Percentiles rank a stretch among this genome's conserved stretches.
These are phyloP conservation scores for Rotaria sp. DNA, from an alignment of 2,888 invertebrate genomes.

Conservation along the genomic window DNA sequence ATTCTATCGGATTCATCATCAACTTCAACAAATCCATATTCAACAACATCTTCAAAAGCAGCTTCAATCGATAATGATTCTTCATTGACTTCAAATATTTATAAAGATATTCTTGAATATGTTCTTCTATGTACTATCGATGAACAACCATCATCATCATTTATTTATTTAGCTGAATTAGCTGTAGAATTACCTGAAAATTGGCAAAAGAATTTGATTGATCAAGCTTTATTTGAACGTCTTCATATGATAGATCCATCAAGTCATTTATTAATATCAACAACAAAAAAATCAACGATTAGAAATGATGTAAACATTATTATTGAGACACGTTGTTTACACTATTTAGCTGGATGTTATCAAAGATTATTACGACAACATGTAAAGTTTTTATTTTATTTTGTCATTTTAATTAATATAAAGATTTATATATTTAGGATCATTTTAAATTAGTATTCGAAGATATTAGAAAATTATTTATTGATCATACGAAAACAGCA, in stretches of 20 bases:
- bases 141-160: not conserved
- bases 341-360: not conserved
- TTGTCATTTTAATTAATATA: not conserved
- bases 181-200: not conserved
- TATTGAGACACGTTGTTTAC: not conserved
- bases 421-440: not conserved
- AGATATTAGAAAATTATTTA: not conserved
- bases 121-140: conserved; percentile 10
- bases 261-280: not conserved
- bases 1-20: not conserved
- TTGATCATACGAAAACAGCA: not conserved
- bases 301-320: not conserved
- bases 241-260: not conserved
- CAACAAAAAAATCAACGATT: not conserved
- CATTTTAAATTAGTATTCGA: not conserved
- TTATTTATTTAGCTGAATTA: not conserved
- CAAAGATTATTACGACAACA: not conserved
- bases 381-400: not conserved
- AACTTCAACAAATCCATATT: not conserved
- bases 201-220: not conserved
- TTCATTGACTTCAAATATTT: not conserved
- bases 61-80: not conserved
- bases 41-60: not conserved
- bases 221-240: conserved; percentile 25
- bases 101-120: not conserved